Evolutionary conservation across 1,140 invertebrate genomes (phyloP), one percentile per base, ranked within the genome.

Genomic region (Spodoptera frugiperda): DNA sequence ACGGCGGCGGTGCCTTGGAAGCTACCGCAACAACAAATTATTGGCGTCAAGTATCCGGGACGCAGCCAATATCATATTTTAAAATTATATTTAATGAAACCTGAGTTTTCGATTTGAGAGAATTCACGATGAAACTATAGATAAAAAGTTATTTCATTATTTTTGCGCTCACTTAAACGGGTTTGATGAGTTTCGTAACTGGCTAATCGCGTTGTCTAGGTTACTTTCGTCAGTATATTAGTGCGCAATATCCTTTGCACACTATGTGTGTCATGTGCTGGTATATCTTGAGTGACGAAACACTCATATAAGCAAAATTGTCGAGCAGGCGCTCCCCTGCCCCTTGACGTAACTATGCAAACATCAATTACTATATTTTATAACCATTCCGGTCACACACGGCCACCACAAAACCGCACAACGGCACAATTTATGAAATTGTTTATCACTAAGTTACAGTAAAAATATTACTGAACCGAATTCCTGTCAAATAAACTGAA

Each of bases 401-500:
- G 12, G 19, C 30, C 6, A n/a, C n/a, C 53, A 48, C 72, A 46
- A 1, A 1, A 48, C 48, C 25, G 51, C 48, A 75, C 12, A 48
- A 73, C 48, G 17, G 53, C 14, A 71, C 21, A 71, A 55, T 33
- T 54, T 55, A 55, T 71, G 55, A 39, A 55, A 46, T 71, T 55
- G 68, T 71, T 59, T 75, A 70, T 74, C 68, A 53, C 21, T 14
- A 77, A 68, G 72, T 55, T 82, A 49, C 44, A 49, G 49, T 61
- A 54, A 63, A 63, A 59, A 21, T 78, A 78, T 65, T 77, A 59
- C 17, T 12, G 17, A 21, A 53, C 46, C n/a, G 53, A 76, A 76
- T 78, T 82, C 72, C 67, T 55, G 55, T 76, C 54, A 77, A 82
- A 84, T 84, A 84, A 84, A 80, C 59, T 75, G 76, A 79, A 76